Evolutionary conservation across 2,888 invertebrate genomes (phyloP), one percentile per base, ranked within the genome.

Genomic region (Drosophila atripex): DNA sequence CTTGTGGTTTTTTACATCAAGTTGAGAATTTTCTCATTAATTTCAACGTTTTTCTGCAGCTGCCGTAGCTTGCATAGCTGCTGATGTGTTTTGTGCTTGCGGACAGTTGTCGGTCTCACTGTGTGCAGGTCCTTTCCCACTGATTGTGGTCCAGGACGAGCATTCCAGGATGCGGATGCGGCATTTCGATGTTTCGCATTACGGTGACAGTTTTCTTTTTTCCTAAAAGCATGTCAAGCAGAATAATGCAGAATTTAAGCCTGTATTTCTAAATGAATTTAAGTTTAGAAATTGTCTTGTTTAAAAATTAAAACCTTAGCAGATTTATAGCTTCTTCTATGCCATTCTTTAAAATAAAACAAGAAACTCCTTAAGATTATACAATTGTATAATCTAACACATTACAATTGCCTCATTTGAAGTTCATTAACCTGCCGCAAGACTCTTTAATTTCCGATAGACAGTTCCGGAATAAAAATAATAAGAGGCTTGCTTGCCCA

Each of bases 11-110:
- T 86, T 76, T 78, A 74, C 78, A 76, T 80, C 72, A 87, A 78
- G 82, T 78, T 47, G 82, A 78, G 87, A 82, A 82, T 82, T 82
- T 82, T 87, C 82, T 86, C 82, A 82, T 86, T 82, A 86, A 82
- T 86, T 82, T 86, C 87, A 80, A 84, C 82, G 76, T 86, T 82
- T 84, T 78, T 80, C 61, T 50, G 58, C 70, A 53, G 53, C 56
- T 73, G 58, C 56, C 56, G 73, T 61, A 76, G 43, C 43, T 43
- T 12, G 21, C 21, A 18, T 43, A 6, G 69, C 54, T 66, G 87
- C 78, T 84, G 82, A 82, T 82, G 82, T 86, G 85, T 80, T 82
- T 80, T 82, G 85, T 73, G 77, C 78, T 59, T 83, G 87, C 70
- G 82, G 82, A 77, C 82, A 85, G 87, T 86, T 85, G 76, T 86